Evolutionary conservation across 2,113 vertebrate species (phyloP).

Genomic region (Hypanus sabinus): DNA sequence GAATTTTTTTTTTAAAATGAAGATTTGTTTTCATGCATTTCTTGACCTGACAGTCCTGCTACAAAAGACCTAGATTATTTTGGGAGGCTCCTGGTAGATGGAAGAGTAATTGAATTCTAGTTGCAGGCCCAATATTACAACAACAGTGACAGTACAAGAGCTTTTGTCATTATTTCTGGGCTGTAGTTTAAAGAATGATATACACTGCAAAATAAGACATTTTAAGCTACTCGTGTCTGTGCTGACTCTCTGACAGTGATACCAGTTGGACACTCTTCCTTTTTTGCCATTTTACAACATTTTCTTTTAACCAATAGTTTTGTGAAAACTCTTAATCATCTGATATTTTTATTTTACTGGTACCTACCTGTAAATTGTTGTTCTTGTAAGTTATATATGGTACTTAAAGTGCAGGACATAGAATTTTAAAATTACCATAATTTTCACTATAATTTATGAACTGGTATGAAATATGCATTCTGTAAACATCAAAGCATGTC

Average conservation of each 20-base stretch:
- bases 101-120: background rate
- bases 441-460: background rate
- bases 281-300: background rate
- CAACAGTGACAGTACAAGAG: background rate
- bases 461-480: background rate
- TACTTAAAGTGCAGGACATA: background rate
- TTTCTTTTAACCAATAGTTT: background rate
- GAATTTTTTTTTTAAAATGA: background rate
- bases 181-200: background rate
- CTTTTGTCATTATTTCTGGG: background rate
- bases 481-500: background rate
- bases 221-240: background rate
- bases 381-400: background rate
- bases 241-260: background rate
- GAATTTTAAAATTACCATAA: background rate
- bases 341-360: background rate
- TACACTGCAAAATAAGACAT: background rate
- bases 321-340: background rate
- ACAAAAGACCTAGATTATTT: background rate
- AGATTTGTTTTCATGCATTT: background rate
- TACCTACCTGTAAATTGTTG: background rate
- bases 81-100: background rate
- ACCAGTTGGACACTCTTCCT: background rate
- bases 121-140: background rate
- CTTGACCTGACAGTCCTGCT: background rate